Base-by-base conservation (phyloP, 2,888 invertebrate genomes). In the Drosophila kuntzei region DNA sequence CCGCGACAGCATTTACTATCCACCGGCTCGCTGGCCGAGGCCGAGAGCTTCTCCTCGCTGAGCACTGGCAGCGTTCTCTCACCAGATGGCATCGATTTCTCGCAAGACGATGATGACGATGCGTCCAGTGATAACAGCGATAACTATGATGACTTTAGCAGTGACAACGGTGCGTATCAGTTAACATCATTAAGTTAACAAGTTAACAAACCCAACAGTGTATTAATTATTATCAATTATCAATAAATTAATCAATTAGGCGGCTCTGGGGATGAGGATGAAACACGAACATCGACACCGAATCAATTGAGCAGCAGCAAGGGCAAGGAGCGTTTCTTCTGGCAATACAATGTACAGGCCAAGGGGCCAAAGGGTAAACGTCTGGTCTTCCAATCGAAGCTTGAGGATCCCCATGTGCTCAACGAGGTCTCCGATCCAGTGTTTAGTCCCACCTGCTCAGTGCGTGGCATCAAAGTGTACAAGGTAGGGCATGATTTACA, bases 331-430 rank as follows among this genome's bases (percentile, higher is more conserved):
- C 94, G 96, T 69, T 98, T 94, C 93, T 99, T 99, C 92, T 99
- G 99, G 99, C 99, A 99, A 92, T 99, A 99, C 92, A 99, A 99
- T 93, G 98, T 98, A 0, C 99, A 99, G 93, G 97, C 98, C 1
- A 98, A 99, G 93, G 98, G 99, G 1, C 98, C 99, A 5, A 98
- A 99, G 93, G 98, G 98, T 41, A 97, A 98, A 92, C 94, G 98
- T 72, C 93, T 98, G 70, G 95, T 97, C 49, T 94, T 97, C 84
- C 96, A 97, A 92, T 95, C 96, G 51, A 96, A 97, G 90, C 94
- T 96, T 39, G 96, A 96, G 90, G 98, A 99, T 93, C 98, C 99
- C 8, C 98, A 99, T 93, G 94, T 97, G 43, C 93, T 98, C 70
- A 96, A 97, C 90, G 96, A 96, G 91, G 95, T 98, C 54, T 97